phyloP scores from a whole-genome alignment of 2,888 invertebrate genomes.

The Metopia argyrocephala region DNA sequence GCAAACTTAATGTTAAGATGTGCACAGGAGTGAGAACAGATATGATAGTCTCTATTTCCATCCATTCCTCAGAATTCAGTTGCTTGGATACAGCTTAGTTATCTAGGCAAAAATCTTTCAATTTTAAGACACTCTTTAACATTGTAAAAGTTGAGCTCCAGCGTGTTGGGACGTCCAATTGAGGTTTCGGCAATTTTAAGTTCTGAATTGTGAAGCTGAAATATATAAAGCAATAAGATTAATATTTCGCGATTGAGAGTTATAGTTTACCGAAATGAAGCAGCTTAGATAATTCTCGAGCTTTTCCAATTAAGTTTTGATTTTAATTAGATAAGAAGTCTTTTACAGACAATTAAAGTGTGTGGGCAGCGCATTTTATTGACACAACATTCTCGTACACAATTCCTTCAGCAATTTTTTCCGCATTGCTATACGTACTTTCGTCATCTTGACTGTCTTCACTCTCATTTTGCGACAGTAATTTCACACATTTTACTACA shows the following conservation, averaged over 20 bases:
- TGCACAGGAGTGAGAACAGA: conserved; percentile 19
- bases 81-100: no score
- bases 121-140: no score
- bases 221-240: no score
- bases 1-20: conserved; percentile 12
- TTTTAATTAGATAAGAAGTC: conserved; percentile 7
- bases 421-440: neutral
- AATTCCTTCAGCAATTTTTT: conserved; percentile 14
- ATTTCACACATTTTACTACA: conserved; percentile 20
- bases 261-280: conserved; percentile 12
- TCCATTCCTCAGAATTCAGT: no score
- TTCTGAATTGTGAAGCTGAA: conserved; percentile 19
- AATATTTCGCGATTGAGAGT: neutral
- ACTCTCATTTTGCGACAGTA: conserved; percentile 21
- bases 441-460: conserved; percentile 8
- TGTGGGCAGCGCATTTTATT: conserved; percentile 2
- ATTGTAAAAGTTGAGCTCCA: no score
- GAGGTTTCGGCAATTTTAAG: conserved; percentile 21
- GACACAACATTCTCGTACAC: neutral
- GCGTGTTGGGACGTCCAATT: neutral
- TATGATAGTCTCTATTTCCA: conserved; percentile 13
- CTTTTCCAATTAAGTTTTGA: conserved; percentile 3
- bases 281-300: conserved; percentile 10
- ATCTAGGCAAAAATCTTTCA: no score
- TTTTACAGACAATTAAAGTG: conserved; percentile 16